A percentile compares a stretch with the other conserved stretches of the same genome.
These are phyloP conservation scores for Temnothorax rugatulus DNA, from an alignment of 2,888 invertebrate genomes.

Conservation along the genomic window DNA sequence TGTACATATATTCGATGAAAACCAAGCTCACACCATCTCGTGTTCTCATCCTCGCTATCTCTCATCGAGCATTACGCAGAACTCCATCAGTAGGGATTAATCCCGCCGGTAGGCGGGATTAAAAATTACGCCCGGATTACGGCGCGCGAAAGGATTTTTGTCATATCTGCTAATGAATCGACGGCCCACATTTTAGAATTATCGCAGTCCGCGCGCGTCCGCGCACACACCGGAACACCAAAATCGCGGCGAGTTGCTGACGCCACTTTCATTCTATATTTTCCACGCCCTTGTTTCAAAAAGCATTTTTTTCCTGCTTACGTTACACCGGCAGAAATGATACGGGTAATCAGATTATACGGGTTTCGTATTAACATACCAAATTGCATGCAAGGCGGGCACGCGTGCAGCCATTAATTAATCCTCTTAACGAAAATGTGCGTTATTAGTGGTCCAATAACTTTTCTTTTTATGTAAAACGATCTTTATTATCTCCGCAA, in stretches of 20 bases:
- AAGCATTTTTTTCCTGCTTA: constrained; percentile 40
- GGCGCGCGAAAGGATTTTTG: constrained; percentile 55
- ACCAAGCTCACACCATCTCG: constrained; percentile 12
- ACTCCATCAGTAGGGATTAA: constrained; percentile 58
- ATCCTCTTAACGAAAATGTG: constrained; percentile 27
- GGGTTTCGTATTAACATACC: constrained; percentile 33
- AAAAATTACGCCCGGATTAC: constrained; percentile 72
- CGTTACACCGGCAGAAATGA: constrained; percentile 24
- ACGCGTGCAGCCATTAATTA: constrained; percentile 26
- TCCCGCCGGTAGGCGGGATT: constrained; percentile 59
- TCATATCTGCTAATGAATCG: constrained; percentile 68
- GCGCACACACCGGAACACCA: not conserved
- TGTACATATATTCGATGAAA: constrained; percentile 23
- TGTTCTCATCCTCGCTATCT: constrained; percentile 17
- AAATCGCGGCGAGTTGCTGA: constrained; percentile 43
- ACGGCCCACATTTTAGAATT: constrained; percentile 68
- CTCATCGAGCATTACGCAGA: constrained; percentile 39
- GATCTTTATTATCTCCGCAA: constrained; percentile 20
- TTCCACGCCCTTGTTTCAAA: constrained; percentile 20
- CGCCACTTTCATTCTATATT: constrained; percentile 29
- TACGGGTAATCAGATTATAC: constrained; percentile 41
- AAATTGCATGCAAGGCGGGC: constrained; percentile 26
- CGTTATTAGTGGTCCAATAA: not conserved
- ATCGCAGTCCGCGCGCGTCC: not conserved
- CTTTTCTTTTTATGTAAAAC: constrained; percentile 3